Evolutionary conservation across 1,140 invertebrate species (phyloP).

Genomic region (Calephelis nemesis): DNA sequence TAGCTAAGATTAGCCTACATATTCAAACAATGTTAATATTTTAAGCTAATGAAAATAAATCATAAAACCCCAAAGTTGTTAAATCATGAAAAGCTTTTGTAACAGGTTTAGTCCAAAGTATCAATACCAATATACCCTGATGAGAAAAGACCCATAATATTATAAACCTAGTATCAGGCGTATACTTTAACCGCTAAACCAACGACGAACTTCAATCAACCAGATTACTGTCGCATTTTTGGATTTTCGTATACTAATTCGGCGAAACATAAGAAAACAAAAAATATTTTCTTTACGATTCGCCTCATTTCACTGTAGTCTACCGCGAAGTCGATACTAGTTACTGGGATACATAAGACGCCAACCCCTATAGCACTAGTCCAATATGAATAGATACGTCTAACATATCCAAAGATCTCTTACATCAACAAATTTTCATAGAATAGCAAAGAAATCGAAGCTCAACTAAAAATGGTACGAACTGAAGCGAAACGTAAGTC

Average conservation of each 20-base stretch:
- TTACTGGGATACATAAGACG: constrained; percentile 57
- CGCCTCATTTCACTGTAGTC: constrained; percentile 58
- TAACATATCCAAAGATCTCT: constrained; percentile 33
- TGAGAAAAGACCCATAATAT: too few relatives aligned
- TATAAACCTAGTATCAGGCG: too few relatives aligned
- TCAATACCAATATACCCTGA: too few relatives aligned
- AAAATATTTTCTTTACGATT: constrained; percentile 55
- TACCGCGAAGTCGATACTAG: constrained; percentile 55
- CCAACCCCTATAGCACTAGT: constrained; percentile 40
- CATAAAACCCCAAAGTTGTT: too few relatives aligned
- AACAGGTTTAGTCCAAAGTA: too few relatives aligned
- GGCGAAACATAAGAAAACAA: constrained; percentile 21
- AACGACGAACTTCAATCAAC: too few relatives aligned
- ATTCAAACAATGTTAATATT: too few relatives aligned
- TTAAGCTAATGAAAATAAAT: too few relatives aligned
- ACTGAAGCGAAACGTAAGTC: constrained; percentile 53
- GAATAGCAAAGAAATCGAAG: constrained; percentile 38
- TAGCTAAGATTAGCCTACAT: too few relatives aligned
- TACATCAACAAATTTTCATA: constrained; percentile 31
- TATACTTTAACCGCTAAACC: background rate
- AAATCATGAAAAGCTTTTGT: too few relatives aligned
- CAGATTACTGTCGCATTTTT: too few relatives aligned
- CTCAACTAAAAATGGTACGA: constrained; percentile 44
- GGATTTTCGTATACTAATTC: background rate
- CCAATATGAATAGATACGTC: constrained; percentile 43